Evolutionary conservation across 2,888 invertebrate species (phyloP).

Genomic region (Chouioia cunea): DNA sequence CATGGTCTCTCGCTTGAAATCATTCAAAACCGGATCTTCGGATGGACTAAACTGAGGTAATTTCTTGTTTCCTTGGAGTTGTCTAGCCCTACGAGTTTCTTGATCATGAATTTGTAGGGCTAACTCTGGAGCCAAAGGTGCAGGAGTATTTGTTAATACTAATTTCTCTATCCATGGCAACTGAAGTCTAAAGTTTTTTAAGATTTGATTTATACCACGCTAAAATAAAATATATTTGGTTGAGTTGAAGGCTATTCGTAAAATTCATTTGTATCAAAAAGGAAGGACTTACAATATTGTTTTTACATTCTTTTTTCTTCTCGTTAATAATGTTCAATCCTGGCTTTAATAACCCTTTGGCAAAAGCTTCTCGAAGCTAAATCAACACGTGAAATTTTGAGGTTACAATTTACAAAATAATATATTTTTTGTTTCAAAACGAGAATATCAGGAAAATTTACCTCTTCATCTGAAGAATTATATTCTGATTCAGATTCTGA

Average conservation of each 20-base stretch:
- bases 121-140: constrained; percentile 88
- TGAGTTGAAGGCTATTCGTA: constrained; percentile 5
- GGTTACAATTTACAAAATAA: constrained; percentile 51
- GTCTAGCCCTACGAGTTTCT: constrained; percentile 77
- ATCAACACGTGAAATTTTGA: constrained; percentile 53
- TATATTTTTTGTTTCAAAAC: neutral
- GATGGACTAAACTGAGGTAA: constrained; percentile 74
- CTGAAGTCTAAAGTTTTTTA: constrained; percentile 78
- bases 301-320: constrained; percentile 74
- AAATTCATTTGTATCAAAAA: constrained; percentile 3
- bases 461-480: constrained; percentile 74
- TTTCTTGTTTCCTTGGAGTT: constrained; percentile 79
- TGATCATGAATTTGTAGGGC: constrained; percentile 83
- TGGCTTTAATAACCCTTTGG: constrained; percentile 86
- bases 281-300: constrained; percentile 78
- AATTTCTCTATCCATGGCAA: constrained; percentile 89
- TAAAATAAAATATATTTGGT: constrained; percentile 55
- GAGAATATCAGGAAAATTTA: constrained; percentile 54
- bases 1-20: constrained; percentile 90
- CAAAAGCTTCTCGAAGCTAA: constrained; percentile 91
- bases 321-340: constrained; percentile 82
- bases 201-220: constrained; percentile 77
- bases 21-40: constrained; percentile 87
- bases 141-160: constrained; percentile 82
- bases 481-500: constrained; percentile 69